Evolutionary conservation across 2,888 invertebrate species (phyloP).

Genomic region (Coleophora flavipennella): DNA sequence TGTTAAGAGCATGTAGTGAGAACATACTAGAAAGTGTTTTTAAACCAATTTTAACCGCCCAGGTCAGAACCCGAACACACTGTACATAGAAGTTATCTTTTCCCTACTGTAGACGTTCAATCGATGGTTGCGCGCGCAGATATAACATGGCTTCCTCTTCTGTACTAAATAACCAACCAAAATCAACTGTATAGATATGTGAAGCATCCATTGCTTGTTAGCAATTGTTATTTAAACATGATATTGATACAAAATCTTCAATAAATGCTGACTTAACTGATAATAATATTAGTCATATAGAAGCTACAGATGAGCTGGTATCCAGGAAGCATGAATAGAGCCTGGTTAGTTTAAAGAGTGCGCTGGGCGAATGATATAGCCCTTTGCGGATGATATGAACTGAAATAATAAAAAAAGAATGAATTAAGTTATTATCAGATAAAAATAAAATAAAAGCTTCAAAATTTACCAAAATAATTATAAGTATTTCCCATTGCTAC

Average conservation of each 20-base stretch:
- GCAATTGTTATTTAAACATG: too few relatives aligned
- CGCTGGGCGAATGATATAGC: slow-evolving; percentile 2
- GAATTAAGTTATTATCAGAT: not conserved
- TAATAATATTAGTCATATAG: slow-evolving; percentile 2
- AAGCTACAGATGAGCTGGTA: slow-evolving; percentile 12
- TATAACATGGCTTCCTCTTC: slow-evolving; percentile 38
- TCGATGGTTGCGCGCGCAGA: slow-evolving; percentile 64
- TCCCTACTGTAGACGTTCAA: slow-evolving; percentile 23
- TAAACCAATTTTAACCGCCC: too few relatives aligned
- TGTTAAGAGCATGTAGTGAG: too few relatives aligned
- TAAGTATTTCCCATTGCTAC: too few relatives aligned
- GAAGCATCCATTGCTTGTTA: slow-evolving; percentile 19
- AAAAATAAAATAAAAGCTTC: too few relatives aligned
- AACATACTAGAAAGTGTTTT: too few relatives aligned
- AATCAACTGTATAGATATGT: slow-evolving; percentile 1
- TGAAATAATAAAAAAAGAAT: not conserved
- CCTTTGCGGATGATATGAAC: too few relatives aligned
- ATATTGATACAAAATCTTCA: slow-evolving; percentile 9
- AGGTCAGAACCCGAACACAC: too few relatives aligned
- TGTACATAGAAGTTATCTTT: too few relatives aligned
- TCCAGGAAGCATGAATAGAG: slow-evolving; percentile 9
- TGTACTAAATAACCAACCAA: slow-evolving; percentile 5
- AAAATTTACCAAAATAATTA: too few relatives aligned
- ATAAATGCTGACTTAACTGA: slow-evolving; percentile 9
- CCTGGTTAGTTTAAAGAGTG: slow-evolving; percentile 22